Evolutionary conservation across 2,113 vertebrate genomes (phyloP).

Genomic region (Electrona antarctica): DNA sequence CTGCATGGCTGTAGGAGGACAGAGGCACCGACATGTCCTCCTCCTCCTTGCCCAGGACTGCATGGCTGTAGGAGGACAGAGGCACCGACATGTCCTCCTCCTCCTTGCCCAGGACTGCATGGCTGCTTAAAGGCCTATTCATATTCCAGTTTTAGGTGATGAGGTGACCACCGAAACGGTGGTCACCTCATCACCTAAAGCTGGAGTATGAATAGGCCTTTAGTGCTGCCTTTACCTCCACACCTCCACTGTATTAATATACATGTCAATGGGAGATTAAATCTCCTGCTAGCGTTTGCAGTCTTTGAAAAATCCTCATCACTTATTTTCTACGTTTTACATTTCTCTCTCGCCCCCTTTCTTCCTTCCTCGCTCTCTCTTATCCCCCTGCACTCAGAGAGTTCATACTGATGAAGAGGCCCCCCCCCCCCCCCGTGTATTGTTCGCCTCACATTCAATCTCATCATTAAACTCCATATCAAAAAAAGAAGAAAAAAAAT

Average conservation of each 20-base stretch:
- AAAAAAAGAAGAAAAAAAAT: conserved; percentile 29
- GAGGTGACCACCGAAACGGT: not conserved
- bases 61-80: conserved; percentile 55
- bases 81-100: conserved; percentile 1
- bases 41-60: too few species aligned
- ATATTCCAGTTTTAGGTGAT: too few species aligned
- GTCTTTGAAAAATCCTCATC: conserved; percentile 47
- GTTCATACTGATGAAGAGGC: conserved; percentile 60
- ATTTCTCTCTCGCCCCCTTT: conserved; percentile 6
- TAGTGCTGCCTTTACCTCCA: conserved; percentile 54
- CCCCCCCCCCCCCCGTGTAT: conserved; percentile 30
- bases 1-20: conserved; percentile 47
- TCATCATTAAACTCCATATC: conserved; percentile 35
- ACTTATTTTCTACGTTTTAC: conserved; percentile 50
- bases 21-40: conserved; percentile 29
- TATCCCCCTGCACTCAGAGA: conserved; percentile 29
- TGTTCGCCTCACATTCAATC: conserved; percentile 60
- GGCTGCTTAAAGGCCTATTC: too few species aligned
- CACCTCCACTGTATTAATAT: conserved; percentile 59
- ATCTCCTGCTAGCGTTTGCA: conserved; percentile 39
- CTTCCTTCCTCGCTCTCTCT: conserved; percentile 3
- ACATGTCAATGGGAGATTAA: conserved; percentile 61
- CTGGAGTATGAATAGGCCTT: conserved; percentile 41
- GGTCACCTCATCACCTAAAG: not conserved
- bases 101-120: too few species aligned